Percentiles rank a stretch among this genome's conserved stretches.
Evolutionary conservation across 2,113 vertebrate species (phyloP).

Genomic region (Rhinoderma darwinii): DNA sequence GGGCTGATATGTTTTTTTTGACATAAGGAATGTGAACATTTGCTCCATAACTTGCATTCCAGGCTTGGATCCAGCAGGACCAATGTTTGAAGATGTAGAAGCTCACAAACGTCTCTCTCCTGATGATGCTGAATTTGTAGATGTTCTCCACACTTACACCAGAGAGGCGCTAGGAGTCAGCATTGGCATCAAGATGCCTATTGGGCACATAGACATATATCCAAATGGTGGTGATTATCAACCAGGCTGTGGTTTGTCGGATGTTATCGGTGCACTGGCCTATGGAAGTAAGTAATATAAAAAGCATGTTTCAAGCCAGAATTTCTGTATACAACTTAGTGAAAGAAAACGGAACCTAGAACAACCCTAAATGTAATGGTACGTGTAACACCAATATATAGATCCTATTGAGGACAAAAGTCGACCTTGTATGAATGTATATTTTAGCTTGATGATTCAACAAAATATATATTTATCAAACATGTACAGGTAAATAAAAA

Average conservation of each 20-base stretch:
- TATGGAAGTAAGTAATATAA: constrained; percentile 83
- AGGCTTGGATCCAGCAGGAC: constrained; percentile 97
- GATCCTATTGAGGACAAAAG: no score
- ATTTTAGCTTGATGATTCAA: no score
- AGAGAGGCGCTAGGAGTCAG: constrained; percentile 88
- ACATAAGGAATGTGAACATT: neutral
- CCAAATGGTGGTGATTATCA: constrained; percentile 94
- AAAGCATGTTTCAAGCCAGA: neutral
- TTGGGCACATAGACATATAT: constrained; percentile 94
- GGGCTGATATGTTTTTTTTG: neutral
- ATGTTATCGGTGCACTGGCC: constrained; percentile 80
- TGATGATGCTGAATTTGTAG: constrained; percentile 92
- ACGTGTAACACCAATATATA: no score
- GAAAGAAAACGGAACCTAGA: no score
- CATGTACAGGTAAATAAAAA: no score
- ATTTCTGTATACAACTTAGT: neutral
- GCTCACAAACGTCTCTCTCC: constrained; percentile 86
- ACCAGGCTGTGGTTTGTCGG: constrained; percentile 85
- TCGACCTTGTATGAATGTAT: no score
- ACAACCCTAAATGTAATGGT: no score
- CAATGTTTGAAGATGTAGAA: constrained; percentile 90
- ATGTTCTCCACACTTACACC: constrained; percentile 94
- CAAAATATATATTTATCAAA: no score
- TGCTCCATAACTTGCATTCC: neutral
- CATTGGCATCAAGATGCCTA: constrained; percentile 93